Evolutionary conservation across 2,113 vertebrate genomes (phyloP).

Genomic region (Microcebus griseorufus): DNA sequence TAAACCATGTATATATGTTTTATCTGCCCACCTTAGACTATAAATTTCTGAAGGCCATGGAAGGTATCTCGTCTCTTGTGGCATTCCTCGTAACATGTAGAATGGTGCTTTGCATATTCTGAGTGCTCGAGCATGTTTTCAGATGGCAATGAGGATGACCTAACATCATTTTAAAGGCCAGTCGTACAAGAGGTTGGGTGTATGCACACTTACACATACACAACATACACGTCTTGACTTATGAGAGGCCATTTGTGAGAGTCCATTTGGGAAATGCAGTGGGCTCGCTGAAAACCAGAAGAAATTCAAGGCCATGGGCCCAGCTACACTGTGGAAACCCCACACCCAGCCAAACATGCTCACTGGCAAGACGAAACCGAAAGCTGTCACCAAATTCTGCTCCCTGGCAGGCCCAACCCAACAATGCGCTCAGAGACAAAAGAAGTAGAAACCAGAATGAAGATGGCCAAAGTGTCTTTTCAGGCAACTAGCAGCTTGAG

Average conservation of each 20-base stretch:
- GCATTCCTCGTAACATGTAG: not conserved
- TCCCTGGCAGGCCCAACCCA: constrained; percentile 24
- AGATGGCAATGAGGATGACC: not conserved
- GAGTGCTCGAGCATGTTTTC: not conserved
- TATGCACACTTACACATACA: not conserved
- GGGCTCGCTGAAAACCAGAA: not conserved
- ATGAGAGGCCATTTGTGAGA: not conserved
- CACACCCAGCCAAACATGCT: not conserved
- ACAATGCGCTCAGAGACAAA: not conserved
- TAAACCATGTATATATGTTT: not conserved
- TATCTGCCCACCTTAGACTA: not conserved
- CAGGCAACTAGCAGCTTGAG: not conserved
- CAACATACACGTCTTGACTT: not conserved
- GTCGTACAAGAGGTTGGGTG: not conserved
- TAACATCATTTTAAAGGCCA: not conserved
- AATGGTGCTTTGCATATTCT: not conserved
- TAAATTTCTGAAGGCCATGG: not conserved
- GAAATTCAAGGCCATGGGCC: constrained; percentile 41
- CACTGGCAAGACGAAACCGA: constrained; percentile 44
- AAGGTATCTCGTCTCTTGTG: not conserved
- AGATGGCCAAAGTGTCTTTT: not conserved
- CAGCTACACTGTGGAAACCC: constrained; percentile 30
- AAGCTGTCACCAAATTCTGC: constrained; percentile 69
- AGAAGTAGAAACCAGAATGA: not conserved
- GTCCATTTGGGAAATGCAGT: not conserved